These are phyloP conservation scores for Drosophila rubida DNA, from an alignment of 2,888 invertebrate genomes.

Conservation along the genomic window DNA sequence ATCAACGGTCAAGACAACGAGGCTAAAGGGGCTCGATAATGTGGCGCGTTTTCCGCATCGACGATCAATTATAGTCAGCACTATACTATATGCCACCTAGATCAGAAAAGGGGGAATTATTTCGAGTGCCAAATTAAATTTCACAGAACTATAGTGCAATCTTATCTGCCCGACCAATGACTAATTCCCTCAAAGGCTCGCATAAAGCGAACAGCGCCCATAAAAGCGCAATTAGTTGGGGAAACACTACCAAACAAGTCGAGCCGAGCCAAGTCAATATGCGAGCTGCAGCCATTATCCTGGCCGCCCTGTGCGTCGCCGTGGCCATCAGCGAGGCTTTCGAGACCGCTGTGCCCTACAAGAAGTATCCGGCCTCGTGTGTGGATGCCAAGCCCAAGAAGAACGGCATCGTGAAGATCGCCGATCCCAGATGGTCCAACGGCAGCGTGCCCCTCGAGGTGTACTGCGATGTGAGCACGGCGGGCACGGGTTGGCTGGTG, in stretches of 20 bases:
- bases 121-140: slow-evolving; percentile 17
- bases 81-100: neutral
- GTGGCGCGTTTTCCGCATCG: slow-evolving; percentile 1
- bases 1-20: slow-evolving; percentile 17
- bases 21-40: neutral
- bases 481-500: slow-evolving; percentile 89
- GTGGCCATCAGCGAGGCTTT: slow-evolving; percentile 14
- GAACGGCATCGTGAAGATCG: slow-evolving; percentile 43
- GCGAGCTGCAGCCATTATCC: slow-evolving; percentile 13
- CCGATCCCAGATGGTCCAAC: neutral
- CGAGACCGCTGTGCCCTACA: slow-evolving; percentile 17
- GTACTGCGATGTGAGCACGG: slow-evolving; percentile 84
- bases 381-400: slow-evolving; percentile 50
- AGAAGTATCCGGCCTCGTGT: slow-evolving; percentile 40
- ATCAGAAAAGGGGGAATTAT: neutral
- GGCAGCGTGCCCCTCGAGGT: slow-evolving; percentile 86
- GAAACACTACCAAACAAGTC: neutral
- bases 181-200: neutral
- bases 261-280: slow-evolving; percentile 6
- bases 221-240: slow-evolving; percentile 19
- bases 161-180: slow-evolving; percentile 36
- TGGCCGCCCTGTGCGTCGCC: slow-evolving; percentile 21
- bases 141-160: slow-evolving; percentile 21
- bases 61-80: slow-evolving; percentile 8
- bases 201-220: slow-evolving; percentile 17